Evolutionary conservation across 2,113 vertebrate genomes (phyloP).

Genomic region (Cyprinodon brontotheroides): DNA sequence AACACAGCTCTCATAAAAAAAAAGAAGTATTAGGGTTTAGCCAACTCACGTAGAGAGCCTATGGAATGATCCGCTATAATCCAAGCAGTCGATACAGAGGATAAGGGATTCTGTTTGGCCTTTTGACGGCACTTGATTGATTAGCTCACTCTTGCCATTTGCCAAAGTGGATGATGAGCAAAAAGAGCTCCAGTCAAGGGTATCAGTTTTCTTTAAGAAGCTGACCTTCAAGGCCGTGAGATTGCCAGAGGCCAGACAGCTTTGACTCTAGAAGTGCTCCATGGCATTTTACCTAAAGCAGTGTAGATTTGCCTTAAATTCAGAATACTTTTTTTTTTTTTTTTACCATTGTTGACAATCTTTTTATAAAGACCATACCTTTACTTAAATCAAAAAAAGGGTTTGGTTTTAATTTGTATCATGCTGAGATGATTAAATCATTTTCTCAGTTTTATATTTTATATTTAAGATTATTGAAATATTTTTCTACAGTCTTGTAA

Average conservation of each 20-base stretch:
- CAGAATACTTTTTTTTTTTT: constrained; percentile 1
- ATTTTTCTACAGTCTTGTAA: no score
- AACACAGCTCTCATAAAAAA: constrained; percentile 34
- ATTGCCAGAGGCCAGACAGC: constrained; percentile 48
- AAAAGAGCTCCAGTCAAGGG: constrained; percentile 70
- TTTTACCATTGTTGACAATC: constrained; percentile 38
- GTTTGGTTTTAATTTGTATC: no score
- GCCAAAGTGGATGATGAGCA: constrained; percentile 68
- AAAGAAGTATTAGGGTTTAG: constrained; percentile 35
- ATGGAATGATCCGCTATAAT: constrained; percentile 51
- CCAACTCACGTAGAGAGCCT: constrained; percentile 47
- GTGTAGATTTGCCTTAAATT: constrained; percentile 17
- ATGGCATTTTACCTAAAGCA: constrained; percentile 29
- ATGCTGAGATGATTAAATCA: no score
- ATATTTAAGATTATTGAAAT: no score
- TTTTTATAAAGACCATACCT: constrained; percentile 2
- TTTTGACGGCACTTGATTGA: constrained; percentile 75
- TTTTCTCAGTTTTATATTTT: no score
- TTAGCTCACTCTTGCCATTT: constrained; percentile 68
- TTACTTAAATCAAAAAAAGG: constrained; percentile 1
- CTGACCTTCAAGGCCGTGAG: constrained; percentile 69
- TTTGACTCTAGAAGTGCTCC: constrained; percentile 37
- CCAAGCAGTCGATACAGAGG: constrained; percentile 57
- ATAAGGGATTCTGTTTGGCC: constrained; percentile 54
- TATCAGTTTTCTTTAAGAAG: constrained; percentile 65